Conservation (phyloP, 2,113 vertebrate species). For the Dromaius novaehollandiae region DNA sequence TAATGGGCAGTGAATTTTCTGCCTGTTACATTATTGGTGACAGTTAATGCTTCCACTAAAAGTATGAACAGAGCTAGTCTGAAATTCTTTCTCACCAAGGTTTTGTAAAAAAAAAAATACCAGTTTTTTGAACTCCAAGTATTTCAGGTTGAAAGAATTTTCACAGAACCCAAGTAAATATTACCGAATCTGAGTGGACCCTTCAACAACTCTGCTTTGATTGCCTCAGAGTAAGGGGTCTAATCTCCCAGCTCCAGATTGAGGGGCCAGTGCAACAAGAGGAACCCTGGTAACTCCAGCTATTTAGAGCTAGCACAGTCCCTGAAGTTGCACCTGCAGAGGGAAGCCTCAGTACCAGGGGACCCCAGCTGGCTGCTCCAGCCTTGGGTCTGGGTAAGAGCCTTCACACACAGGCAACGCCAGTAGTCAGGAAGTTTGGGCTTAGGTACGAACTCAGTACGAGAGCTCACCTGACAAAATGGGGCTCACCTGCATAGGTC, state of each 20-base stretch:
- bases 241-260: background rate
- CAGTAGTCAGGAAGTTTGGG: background rate
- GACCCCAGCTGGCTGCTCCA: background rate
- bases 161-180: background rate
- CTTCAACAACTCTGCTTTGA: background rate
- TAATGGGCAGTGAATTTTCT: conserved; percentile 36
- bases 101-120: background rate
- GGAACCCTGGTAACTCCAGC: fast-evolving
- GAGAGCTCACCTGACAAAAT: background rate
- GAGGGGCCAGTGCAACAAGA: fast-evolving
- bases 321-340: background rate
- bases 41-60: conserved; percentile 28
- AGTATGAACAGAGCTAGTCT: background rate
- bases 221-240: background rate
- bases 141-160: background rate
- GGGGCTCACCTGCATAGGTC: background rate
- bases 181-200: background rate
- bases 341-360: fast-evolving
- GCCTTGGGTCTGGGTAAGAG: background rate
- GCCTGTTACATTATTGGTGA: conserved; percentile 44
- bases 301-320: background rate
- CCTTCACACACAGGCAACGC: background rate
- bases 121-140: background rate
- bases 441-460: background rate
- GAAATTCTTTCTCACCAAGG: background rate